Percentiles rank a stretch among this genome's conserved stretches.
Evolutionary conservation across 2,888 invertebrate genomes (phyloP).

Genomic region (Ophonus ardosiacus): DNA sequence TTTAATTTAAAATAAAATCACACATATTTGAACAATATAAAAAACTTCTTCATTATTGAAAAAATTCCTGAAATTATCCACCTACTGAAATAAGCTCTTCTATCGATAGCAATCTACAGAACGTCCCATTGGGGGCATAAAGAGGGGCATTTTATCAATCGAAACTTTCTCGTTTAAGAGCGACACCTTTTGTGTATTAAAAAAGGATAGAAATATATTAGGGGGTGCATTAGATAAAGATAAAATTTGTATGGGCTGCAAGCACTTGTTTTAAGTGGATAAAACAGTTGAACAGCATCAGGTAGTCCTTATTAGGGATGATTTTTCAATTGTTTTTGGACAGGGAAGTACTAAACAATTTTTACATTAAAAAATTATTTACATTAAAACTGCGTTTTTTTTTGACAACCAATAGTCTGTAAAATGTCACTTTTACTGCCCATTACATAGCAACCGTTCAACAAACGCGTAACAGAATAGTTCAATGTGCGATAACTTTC

Average conservation of each 20-base stretch:
- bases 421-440: too few species aligned
- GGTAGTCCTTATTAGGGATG: neutral
- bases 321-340: neutral
- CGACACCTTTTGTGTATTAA: neutral
- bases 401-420: too few species aligned
- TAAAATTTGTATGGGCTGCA: neutral
- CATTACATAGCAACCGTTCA: too few species aligned
- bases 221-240: neutral
- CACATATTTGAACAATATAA: too few species aligned
- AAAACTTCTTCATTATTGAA: too few species aligned
- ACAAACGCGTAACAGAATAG: too few species aligned
- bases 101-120: constrained; percentile 24
- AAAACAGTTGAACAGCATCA: neutral
- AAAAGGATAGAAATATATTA: neutral
- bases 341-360: neutral
- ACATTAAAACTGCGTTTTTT: too few species aligned
- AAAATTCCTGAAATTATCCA: too few species aligned
- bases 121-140: neutral
- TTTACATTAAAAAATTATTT: neutral
- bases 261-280: constrained; percentile 11
- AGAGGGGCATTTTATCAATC: neutral
- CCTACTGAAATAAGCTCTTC: neutral
- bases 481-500: too few species aligned
- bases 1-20: too few species aligned
- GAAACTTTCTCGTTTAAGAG: neutral